Percentiles rank a stretch among this genome's conserved stretches.
These are phyloP conservation scores for Cavia porcellus DNA, from an alignment of 2,113 vertebrate species.

Conservation along the genomic window DNA sequence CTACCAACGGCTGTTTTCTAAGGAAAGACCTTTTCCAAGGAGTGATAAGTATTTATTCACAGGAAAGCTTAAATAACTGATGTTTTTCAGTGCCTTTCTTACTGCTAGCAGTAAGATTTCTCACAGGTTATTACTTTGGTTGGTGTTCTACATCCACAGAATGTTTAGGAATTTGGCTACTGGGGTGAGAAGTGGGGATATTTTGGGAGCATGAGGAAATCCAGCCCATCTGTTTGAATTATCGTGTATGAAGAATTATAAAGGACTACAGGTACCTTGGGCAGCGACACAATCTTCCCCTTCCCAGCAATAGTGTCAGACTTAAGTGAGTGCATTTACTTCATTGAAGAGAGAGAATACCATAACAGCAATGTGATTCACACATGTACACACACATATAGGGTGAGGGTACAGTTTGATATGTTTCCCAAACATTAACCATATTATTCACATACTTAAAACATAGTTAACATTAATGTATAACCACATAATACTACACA, in stretches of 20 bases:
- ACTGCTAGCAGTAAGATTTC: not conserved
- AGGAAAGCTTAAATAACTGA: not conserved
- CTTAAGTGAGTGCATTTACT: not conserved
- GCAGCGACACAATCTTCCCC: not conserved
- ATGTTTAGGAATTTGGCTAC: not conserved
- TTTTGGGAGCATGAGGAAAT: not conserved
- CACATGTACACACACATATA: not conserved
- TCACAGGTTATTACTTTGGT: accelerated
- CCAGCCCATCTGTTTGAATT: not conserved
- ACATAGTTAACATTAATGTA: not conserved
- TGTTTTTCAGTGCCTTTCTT: not conserved
- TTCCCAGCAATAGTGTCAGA: not conserved
- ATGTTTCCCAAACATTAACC: not conserved
- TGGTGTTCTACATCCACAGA: not conserved
- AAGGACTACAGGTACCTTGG: not conserved
- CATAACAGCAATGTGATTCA: not conserved
- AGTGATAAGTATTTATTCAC: not conserved
- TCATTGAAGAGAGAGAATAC: not conserved
- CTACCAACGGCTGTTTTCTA: not conserved
- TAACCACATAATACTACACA: not conserved
- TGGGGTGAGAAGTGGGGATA: accelerated
- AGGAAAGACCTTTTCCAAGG: not conserved
- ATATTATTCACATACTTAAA: not conserved
- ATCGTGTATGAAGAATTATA: not conserved
- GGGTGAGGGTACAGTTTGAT: not conserved